phyloP scores from a whole-genome alignment of 2,888 invertebrate species.

The Tipula vernalis region DNA sequence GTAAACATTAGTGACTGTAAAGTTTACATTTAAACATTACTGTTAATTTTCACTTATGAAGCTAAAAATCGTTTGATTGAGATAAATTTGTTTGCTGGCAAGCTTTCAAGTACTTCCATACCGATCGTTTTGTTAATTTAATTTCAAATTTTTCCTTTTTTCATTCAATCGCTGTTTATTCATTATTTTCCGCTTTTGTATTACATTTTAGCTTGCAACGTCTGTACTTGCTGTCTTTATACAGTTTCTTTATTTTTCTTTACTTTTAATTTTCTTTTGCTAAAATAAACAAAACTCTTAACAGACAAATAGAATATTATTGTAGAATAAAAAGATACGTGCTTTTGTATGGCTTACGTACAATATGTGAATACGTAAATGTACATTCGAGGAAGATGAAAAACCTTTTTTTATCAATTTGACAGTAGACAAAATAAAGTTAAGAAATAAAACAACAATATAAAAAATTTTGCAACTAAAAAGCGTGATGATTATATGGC shows the following conservation, averaged over 20 bases:
- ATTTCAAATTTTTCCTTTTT: neutral
- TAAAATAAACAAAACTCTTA: neutral
- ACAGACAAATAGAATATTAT: neutral
- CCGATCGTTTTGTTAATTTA: neutral
- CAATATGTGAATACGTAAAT: neutral
- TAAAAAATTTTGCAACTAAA: neutral
- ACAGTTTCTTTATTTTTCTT: neutral
- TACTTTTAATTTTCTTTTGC: neutral
- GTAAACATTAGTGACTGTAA: no score
- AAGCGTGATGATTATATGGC: neutral
- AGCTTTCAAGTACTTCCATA: neutral
- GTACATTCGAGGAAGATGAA: neutral
- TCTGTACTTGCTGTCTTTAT: neutral
- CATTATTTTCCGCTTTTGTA: neutral
- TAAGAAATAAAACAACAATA: neutral
- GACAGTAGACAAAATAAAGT: neutral
- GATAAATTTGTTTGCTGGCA: neutral
- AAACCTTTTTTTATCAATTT: neutral
- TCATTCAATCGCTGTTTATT: neutral
- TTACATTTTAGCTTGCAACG: neutral
- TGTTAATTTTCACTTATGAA: neutral
- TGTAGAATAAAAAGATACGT: neutral
- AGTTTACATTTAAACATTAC: neutral
- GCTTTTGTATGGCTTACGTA: neutral
- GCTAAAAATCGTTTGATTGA: neutral